phyloP scores from a whole-genome alignment of 1,140 invertebrate species.

The Caenorhabditis latens region DNA sequence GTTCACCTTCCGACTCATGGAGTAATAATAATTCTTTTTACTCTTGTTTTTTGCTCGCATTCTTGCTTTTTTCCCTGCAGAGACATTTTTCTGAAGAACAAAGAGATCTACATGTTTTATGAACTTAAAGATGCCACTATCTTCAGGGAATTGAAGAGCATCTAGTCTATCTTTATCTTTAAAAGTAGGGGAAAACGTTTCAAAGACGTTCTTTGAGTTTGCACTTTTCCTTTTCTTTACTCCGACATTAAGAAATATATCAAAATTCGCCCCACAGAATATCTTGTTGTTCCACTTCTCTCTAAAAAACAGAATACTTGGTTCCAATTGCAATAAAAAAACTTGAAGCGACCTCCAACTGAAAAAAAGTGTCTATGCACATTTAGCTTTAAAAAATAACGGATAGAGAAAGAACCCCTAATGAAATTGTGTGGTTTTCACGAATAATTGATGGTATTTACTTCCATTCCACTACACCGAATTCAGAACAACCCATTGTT shows the following conservation, averaged over 20 bases:
- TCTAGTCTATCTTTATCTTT: not conserved
- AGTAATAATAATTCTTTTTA: conserved; percentile 1
- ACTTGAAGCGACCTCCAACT: not conserved
- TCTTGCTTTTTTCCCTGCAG: not conserved
- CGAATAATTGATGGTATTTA: conserved; percentile 50
- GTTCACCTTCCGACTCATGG: conserved; percentile 32
- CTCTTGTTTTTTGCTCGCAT: not conserved
- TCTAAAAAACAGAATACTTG: not conserved
- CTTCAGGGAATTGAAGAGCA: not conserved
- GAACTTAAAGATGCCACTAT: not conserved
- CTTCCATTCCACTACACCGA: not conserved
- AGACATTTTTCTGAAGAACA: not conserved
- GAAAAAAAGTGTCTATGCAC: not conserved
- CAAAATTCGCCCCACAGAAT: not conserved
- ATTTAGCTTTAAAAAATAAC: not conserved
- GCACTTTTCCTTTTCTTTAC: not conserved
- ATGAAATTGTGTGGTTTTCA: conserved; percentile 25
- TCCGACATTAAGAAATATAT: not conserved
- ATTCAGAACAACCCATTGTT: conserved; percentile 18
- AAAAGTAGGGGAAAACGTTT: not conserved
- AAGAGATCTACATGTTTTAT: conserved; percentile 1
- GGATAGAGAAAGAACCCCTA: not conserved
- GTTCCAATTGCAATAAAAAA: conserved; percentile 24
- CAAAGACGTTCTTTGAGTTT: conserved; percentile 18
- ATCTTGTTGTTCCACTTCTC: not conserved